Evolutionary conservation across 2,888 invertebrate species (phyloP).

Genomic region (Amphipoea oculea): DNA sequence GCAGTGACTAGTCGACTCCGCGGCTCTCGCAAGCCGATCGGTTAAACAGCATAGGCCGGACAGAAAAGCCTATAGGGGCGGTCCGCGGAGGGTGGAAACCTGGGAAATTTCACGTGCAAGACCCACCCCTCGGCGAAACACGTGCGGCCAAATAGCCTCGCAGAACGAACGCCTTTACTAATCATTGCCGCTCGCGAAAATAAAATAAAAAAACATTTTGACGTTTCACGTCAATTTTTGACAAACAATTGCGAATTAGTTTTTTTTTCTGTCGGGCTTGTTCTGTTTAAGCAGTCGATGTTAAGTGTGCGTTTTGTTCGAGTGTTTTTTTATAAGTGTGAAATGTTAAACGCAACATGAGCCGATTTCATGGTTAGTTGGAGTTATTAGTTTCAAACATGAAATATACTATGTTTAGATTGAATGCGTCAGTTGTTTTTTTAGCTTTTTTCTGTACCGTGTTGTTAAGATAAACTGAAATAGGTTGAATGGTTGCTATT

Average conservation of each 20-base stretch:
- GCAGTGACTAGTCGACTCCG: constrained; percentile 76
- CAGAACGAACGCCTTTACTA: constrained; percentile 87
- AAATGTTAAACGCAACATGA: constrained; percentile 87
- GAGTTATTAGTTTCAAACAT: constrained; percentile 79
- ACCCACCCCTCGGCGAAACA: constrained; percentile 87
- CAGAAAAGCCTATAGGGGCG: constrained; percentile 91
- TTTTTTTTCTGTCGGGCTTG: constrained; percentile 50
- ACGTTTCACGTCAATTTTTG: constrained; percentile 64
- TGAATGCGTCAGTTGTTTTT: constrained; percentile 64
- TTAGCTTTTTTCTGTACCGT: constrained; percentile 48
- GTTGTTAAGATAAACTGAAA: constrained; percentile 61
- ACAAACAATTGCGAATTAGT: constrained; percentile 50
- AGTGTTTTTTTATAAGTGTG: constrained; percentile 81
- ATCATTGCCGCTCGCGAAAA: constrained; percentile 87
- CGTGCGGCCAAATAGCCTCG: constrained; percentile 89
- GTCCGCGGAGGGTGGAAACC: constrained; percentile 90
- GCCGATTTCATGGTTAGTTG: constrained; percentile 89
- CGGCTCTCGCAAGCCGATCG: constrained; percentile 81
- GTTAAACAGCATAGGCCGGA: constrained; percentile 90
- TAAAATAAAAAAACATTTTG: constrained; percentile 77
- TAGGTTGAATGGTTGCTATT: constrained; percentile 57
- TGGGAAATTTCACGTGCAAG: constrained; percentile 90
- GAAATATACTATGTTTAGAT: constrained; percentile 70
- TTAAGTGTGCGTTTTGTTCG: constrained; percentile 81
- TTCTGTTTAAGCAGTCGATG: constrained; percentile 75